These are phyloP conservation scores for Pterobdella sp. DNA, from an alignment of 2,888 invertebrate species.

Conservation along the genomic window DNA sequence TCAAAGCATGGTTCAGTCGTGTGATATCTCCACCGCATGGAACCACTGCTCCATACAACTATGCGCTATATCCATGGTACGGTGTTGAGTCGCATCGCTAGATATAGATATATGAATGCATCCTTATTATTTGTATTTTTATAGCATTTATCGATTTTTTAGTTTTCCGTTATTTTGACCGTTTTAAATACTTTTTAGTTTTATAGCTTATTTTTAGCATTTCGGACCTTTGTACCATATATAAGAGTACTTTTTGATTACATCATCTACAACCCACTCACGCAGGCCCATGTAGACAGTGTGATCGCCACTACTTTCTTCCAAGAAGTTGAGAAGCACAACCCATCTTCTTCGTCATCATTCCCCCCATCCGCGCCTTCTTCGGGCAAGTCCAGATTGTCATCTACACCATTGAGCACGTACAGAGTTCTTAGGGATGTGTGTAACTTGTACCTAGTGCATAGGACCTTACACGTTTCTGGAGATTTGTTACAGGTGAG, in stretches of 20 bases:
- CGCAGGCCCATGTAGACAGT: constrained; percentile 19
- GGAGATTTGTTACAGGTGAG: constrained; percentile 19
- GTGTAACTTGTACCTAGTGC: constrained; percentile 13
- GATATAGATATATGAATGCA: not conserved
- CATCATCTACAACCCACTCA: not conserved
- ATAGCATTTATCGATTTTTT: not conserved
- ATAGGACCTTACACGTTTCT: not conserved
- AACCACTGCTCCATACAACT: constrained; percentile 4
- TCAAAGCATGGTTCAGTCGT: not conserved
- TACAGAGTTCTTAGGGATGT: constrained; percentile 25
- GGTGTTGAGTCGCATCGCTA: too few species aligned
- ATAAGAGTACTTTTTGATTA: too few species aligned
- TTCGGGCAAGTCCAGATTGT: not conserved
- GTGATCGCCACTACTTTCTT: constrained; percentile 9
- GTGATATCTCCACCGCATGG: not conserved
- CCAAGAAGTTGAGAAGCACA: constrained; percentile 9
- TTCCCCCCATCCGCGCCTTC: not conserved
- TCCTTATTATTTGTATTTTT: not conserved
- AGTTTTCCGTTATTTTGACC: not conserved
- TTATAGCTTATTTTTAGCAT: not conserved
- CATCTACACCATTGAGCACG: not conserved
- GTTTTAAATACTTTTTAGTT: not conserved
- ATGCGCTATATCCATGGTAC: not conserved
- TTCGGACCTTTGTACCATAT: not conserved
- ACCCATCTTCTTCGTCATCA: not conserved